Evolutionary conservation across 2,888 invertebrate genomes (phyloP), one percentile per base, ranked within the genome.

Genomic region (Cremastinae sp.): DNA sequence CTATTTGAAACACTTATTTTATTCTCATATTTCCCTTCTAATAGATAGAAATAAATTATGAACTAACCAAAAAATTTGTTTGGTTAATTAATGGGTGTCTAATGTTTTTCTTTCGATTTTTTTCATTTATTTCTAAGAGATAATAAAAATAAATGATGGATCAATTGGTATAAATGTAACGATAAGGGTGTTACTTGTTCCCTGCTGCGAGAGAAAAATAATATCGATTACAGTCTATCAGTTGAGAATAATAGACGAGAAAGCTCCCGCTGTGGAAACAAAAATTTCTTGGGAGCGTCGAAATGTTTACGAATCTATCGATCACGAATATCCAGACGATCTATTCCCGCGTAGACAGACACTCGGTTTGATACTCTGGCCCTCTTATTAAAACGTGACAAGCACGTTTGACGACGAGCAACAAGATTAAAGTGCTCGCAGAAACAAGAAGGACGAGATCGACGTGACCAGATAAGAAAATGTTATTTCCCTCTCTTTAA

Each of bases 391-490:
- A 59, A 14, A 74, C 55, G 56, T 39, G 61, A 55, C 47, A 61
- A 47, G 49, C 61, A 37, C 66, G 74, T 62, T 74, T 62, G 61
- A 62, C 28, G 28, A 5, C 68, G 41, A 47, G 66, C 61, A 74
- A 68, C 28, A 18, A 56, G 68, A 74, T 68, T 55, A 49, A 47
- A 74, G 74, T 56, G 55, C 14, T 47, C 62, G 47, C 47, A 68
- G 49, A 68, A 28, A 47, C 47, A 47, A 41, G 10, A 20, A 22
- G 5, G 64, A 41, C 51, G 22, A 53, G 47, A 68, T 74, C 55
- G 49, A 62, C 74, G 68, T 68, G 74, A 74, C 55, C 8, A 18
- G 61, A 68, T 74, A 61, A 18, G 16, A 14, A 20, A 62, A 55
- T 43, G 18, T 4, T 64, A n/a, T 51, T 45, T 12, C n/a, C 8